A percentile compares a stretch with the other conserved stretches of the same genome.
phyloP scores from a whole-genome alignment of 2,113 vertebrate genomes.

The Toxostoma redivivum region DNA sequence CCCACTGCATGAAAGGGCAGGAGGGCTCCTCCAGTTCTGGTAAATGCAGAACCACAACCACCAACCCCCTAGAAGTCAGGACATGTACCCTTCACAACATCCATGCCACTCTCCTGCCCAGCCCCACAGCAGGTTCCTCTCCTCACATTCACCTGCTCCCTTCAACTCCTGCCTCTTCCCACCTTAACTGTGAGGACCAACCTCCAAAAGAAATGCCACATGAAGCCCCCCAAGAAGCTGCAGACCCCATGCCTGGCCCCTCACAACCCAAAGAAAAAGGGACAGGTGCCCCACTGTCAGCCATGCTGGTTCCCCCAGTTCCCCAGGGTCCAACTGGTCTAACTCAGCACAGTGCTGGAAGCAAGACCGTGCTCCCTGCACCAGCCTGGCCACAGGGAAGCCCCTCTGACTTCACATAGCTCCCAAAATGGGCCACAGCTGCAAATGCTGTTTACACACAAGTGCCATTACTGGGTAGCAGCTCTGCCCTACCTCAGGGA shows the following conservation, averaged over 20 bases:
- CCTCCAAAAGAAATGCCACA: background rate
- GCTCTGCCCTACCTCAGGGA: background rate
- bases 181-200: background rate
- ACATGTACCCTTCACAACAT: background rate
- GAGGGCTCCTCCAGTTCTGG: background rate
- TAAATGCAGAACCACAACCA: background rate
- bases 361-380: rapidly evolving
- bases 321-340: rapidly evolving
- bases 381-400: background rate
- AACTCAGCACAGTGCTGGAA: background rate
- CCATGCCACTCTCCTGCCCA: rapidly evolving
- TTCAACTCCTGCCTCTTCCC: background rate
- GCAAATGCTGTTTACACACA: background rate
- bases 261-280: background rate
- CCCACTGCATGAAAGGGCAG: background rate
- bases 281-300: background rate
- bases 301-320: background rate
- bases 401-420: background rate
- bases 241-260: background rate
- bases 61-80: rapidly evolving
- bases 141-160: background rate
- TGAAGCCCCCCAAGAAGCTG: background rate
- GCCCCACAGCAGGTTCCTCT: background rate
- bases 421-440: background rate
- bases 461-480: background rate